Conservation (phyloP, 1,140 invertebrate genomes). For the Drosophila sucinea region DNA sequence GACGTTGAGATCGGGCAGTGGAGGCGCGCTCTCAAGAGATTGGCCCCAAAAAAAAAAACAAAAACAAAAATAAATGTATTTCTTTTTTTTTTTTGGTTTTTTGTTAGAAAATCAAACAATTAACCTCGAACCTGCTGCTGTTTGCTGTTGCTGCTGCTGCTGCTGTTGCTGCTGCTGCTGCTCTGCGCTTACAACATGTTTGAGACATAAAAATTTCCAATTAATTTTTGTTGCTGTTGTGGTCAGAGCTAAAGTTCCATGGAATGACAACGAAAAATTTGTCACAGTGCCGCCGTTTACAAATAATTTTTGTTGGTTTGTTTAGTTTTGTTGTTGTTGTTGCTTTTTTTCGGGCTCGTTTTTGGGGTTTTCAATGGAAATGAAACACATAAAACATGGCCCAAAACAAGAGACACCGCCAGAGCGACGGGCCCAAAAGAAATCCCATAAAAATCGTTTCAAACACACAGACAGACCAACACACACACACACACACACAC, state of each 20-base stretch:
- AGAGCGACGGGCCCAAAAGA: constrained; percentile 37
- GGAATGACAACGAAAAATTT: constrained; percentile 70
- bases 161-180: constrained; percentile 19
- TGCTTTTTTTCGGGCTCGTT: constrained; percentile 47
- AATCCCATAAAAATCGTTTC: constrained; percentile 16
- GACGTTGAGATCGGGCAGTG: constrained; percentile 15
- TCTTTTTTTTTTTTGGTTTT: constrained; percentile 47
- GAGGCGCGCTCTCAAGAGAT: constrained; percentile 65
- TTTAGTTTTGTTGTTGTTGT: constrained; percentile 21
- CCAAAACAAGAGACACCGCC: constrained; percentile 52
- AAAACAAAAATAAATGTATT: not conserved
- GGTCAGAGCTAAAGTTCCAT: constrained; percentile 65
- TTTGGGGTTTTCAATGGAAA: constrained; percentile 80
- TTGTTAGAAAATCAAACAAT: constrained; percentile 81
- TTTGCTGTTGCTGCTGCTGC: constrained; percentile 28
- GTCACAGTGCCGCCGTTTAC: constrained; percentile 76
- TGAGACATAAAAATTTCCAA: constrained; percentile 81
- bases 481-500: constrained; percentile 4
- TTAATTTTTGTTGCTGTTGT: constrained; percentile 72
- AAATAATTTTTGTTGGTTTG: constrained; percentile 72
- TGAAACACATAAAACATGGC: constrained; percentile 79
- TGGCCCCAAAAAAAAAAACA: constrained; percentile 55
- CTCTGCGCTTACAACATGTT: constrained; percentile 74
- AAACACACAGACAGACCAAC: constrained; percentile 19
- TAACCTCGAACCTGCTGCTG: constrained; percentile 74